These are phyloP conservation scores for Acipenser transmontanus DNA, from an alignment of 2,797 vertebrate species.

Conservation along the genomic window DNA sequence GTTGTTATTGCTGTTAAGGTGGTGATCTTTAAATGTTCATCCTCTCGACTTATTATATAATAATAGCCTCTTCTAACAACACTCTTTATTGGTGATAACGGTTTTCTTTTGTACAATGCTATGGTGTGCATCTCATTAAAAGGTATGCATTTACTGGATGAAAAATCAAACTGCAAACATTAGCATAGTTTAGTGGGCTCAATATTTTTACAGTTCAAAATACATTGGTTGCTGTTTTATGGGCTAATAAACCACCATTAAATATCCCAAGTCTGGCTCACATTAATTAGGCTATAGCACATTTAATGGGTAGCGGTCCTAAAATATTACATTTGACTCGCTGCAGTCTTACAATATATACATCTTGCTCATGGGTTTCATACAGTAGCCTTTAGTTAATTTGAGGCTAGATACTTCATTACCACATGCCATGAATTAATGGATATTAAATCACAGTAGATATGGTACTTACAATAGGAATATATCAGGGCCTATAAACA, in stretches of 20 bases:
- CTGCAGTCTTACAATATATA: not conserved
- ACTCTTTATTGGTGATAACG: no score
- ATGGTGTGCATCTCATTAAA: no score
- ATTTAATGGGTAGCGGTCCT: not conserved
- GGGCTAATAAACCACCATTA: not conserved
- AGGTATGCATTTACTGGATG: no score
- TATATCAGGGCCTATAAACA: constrained; percentile 1
- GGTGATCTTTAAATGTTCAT: no score
- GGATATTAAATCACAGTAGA: constrained; percentile 5
- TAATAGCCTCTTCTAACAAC: no score
- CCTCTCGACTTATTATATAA: no score
- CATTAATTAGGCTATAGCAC: not conserved
- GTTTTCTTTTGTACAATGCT: no score
- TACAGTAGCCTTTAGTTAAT: constrained; percentile 1
- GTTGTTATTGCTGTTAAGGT: no score
- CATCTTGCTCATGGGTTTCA: not conserved
- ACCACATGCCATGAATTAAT: constrained; percentile 2
- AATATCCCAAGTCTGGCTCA: not conserved
- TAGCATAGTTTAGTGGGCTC: not conserved
- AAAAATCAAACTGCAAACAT: no score
- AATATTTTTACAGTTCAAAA: not conserved
- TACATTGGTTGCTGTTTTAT: constrained; percentile 4
- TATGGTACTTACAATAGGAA: constrained; percentile 7
- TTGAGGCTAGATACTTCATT: constrained; percentile 7
- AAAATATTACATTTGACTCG: constrained; percentile 10